Conservation (phyloP, 2,113 vertebrate genomes). For the Nyctibius bracteatus region DNA sequence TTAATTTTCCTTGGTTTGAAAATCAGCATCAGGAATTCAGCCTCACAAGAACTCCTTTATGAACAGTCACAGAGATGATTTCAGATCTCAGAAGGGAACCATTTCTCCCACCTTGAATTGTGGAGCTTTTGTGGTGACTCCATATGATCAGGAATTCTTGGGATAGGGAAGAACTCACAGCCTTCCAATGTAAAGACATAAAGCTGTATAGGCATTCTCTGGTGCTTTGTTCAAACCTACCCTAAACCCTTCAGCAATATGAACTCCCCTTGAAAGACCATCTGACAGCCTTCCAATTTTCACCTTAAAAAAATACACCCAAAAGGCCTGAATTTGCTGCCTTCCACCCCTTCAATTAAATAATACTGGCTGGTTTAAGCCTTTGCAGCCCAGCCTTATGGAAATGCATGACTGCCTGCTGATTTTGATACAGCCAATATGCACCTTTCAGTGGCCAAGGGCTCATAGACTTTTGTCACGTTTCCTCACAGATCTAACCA, state of each 20-base stretch:
- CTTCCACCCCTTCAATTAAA: not conserved
- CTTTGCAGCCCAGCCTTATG: not conserved
- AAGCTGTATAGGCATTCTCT: not conserved
- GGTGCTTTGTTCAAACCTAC: not conserved
- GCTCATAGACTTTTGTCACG: not conserved
- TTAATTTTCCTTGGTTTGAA: slow-evolving; percentile 26
- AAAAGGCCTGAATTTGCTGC: not conserved
- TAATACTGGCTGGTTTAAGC: not conserved
- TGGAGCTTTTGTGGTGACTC: not conserved
- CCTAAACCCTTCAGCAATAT: not conserved
- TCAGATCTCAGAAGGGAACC: not conserved
- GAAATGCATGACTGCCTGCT: not conserved
- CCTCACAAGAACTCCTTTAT: not conserved
- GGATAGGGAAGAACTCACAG: not conserved
- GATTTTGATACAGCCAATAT: not conserved
- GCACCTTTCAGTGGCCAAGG: not conserved
- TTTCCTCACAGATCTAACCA: not conserved
- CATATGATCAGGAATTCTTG: not conserved
- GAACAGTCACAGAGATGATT: not conserved
- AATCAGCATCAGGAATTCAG: slow-evolving; percentile 26
- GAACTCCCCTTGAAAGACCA: not conserved
- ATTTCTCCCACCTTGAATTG: slow-evolving; percentile 7
- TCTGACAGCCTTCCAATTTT: not conserved
- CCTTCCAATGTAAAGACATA: not conserved
- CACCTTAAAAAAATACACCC: not conserved